Conservation (phyloP, 2,113 vertebrate species). For the Ciconia maguari region DNA sequence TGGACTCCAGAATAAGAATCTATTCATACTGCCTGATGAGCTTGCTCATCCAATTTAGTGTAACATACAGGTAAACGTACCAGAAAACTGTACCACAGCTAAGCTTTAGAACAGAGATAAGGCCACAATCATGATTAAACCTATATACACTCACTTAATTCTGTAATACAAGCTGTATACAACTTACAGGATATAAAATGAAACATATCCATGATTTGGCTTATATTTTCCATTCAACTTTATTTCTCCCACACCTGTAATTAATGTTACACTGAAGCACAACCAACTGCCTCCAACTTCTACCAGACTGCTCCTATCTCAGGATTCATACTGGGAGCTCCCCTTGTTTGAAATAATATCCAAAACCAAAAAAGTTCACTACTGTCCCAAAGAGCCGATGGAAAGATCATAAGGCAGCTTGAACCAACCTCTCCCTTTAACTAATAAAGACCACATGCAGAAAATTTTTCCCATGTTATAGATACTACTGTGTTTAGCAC, state of each 20-base stretch:
- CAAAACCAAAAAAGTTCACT: neutral
- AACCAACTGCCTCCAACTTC: neutral
- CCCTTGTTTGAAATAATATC: neutral
- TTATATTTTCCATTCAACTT: neutral
- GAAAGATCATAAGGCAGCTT: neutral
- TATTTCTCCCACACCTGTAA: neutral
- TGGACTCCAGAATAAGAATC: neutral
- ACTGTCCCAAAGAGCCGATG: neutral
- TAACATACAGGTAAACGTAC: neutral
- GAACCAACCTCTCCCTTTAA: neutral
- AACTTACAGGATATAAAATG: neutral
- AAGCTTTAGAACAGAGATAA: neutral
- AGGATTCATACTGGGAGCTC: neutral
- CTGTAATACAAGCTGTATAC: neutral
- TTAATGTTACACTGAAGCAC: neutral
- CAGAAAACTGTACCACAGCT: neutral
- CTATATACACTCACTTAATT: neutral
- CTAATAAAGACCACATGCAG: neutral
- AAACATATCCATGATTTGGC: neutral
- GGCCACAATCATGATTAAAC: neutral
- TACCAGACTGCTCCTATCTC: neutral
- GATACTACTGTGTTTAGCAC: neutral
- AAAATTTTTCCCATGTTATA: neutral
- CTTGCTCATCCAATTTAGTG: neutral
- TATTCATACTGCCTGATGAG: neutral